A percentile compares a stretch with the other conserved stretches of the same genome.
Conservation (phyloP, 2,888 invertebrate species). For the Choristoneura rosaceana region DNA sequence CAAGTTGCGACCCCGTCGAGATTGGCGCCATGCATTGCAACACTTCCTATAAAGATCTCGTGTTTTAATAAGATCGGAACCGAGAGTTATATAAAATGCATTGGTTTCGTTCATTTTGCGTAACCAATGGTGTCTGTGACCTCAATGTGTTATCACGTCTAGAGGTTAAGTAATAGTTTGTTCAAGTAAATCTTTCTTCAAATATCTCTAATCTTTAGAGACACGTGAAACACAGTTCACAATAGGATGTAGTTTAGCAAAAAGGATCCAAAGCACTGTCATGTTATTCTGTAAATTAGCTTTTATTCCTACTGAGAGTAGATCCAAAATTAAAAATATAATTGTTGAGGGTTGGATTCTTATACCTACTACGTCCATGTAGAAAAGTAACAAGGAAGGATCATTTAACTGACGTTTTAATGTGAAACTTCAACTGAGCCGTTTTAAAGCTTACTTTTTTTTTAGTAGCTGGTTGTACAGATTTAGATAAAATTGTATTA, state of each 20-base stretch:
- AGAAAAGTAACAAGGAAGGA: no score
- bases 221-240: background rate
- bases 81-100: constrained; percentile 15
- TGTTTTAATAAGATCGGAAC: background rate
- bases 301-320: no score
- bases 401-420: no score
- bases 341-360: no score
- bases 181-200: background rate
- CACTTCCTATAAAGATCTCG: background rate
- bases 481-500: no score
- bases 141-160: constrained; percentile 17
- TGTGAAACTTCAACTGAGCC: no score
- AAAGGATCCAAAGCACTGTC: no score
- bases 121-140: constrained; percentile 11
- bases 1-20: background rate
- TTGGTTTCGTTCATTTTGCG: constrained; percentile 6
- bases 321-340: no score
- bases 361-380: no score
- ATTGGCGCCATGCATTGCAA: constrained; percentile 1
- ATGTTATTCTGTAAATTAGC: no score
- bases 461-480: no score
- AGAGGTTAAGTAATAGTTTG: constrained; percentile 16
- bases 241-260: background rate
- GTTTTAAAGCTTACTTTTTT: no score
- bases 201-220: background rate